A percentile compares a stretch with the other conserved stretches of the same genome.
phyloP scores from a whole-genome alignment of 2,797 vertebrate genomes.

The Propithecus perrieri region DNA sequence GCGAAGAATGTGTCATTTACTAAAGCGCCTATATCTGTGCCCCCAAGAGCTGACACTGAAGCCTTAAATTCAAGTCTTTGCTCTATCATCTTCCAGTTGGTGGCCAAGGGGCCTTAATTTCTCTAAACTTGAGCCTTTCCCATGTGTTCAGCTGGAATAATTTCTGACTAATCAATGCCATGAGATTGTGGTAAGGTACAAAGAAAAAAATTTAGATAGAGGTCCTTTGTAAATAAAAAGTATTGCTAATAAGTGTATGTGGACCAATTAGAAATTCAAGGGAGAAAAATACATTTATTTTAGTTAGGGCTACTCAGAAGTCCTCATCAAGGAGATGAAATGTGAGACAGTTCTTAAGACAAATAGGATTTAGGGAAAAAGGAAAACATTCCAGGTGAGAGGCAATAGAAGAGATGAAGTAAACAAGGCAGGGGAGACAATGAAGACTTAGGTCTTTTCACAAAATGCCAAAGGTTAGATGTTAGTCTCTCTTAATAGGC shows the following conservation, averaged over 20 bases:
- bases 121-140: slow-evolving; percentile 5
- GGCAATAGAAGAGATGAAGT: background rate
- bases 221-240: slow-evolving; percentile 10
- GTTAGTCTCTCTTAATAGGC: background rate
- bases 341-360: background rate
- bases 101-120: background rate
- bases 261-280: slow-evolving; percentile 32
- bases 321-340: slow-evolving; percentile 1
- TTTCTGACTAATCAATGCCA: background rate
- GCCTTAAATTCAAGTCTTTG: background rate
- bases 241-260: background rate
- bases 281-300: slow-evolving; percentile 45
- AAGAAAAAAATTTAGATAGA: background rate
- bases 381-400: background rate
- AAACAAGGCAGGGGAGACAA: background rate
- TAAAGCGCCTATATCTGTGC: slow-evolving; percentile 6
- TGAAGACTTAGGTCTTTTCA: background rate
- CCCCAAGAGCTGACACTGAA: background rate
- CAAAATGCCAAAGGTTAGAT: background rate
- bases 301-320: background rate
- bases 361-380: background rate
- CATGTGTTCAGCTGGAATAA: background rate
- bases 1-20: slow-evolving; percentile 9
- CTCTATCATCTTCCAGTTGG: background rate
- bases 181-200: background rate